Evolutionary conservation across 2,113 vertebrate genomes (phyloP).

Genomic region (Eonycteris spelaea): DNA sequence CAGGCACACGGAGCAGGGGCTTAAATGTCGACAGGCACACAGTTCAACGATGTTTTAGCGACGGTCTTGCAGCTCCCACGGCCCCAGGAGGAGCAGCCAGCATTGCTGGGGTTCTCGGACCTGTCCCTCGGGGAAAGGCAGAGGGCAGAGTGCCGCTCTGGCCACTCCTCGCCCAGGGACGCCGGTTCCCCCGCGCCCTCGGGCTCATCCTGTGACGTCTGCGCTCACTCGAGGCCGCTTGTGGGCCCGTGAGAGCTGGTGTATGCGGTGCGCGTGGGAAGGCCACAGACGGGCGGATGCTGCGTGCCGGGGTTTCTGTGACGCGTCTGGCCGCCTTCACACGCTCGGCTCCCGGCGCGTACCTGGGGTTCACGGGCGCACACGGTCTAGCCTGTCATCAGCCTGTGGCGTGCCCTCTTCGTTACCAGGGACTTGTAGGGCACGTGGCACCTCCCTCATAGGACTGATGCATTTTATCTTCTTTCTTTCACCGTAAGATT

Average conservation of each 20-base stretch:
- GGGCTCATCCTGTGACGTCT: background rate
- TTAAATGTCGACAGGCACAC: background rate
- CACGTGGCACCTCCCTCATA: background rate
- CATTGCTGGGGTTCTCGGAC: accelerated
- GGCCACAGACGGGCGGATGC: accelerated
- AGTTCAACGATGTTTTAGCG: accelerated
- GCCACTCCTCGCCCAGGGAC: accelerated
- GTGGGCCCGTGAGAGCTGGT: background rate
- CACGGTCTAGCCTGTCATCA: too few species aligned
- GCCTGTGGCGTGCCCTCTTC: too few species aligned
- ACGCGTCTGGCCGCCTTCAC: too few species aligned
- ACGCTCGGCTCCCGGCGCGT: background rate
- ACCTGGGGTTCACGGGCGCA: accelerated
- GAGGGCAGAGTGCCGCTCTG: accelerated
- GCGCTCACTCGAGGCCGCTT: background rate
- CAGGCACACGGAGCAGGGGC: background rate
- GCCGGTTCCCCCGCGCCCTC: accelerated
- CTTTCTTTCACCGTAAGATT: background rate
- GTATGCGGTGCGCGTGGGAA: background rate
- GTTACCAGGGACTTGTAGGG: accelerated
- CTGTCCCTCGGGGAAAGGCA: background rate
- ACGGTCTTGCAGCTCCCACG: background rate
- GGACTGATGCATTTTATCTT: background rate
- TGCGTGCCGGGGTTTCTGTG: background rate
- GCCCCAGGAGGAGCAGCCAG: accelerated